Evolutionary conservation across 2,797 vertebrate genomes (phyloP).

Genomic region (Manis crassicaudata): DNA sequence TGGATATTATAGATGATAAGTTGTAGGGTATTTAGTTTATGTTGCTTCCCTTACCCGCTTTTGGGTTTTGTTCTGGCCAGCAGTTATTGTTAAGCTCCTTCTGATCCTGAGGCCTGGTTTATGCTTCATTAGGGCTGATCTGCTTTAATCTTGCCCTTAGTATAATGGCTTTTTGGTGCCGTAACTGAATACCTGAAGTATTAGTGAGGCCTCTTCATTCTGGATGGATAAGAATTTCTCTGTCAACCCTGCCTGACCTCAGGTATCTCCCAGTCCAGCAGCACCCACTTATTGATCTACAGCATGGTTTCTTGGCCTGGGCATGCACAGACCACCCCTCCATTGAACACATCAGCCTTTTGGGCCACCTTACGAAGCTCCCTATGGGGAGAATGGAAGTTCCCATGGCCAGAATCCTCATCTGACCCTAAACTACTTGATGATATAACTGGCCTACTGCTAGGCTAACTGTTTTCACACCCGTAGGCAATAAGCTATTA

Average conservation of each 20-base stretch:
- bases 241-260: too few relatives aligned
- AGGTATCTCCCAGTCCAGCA: fast-evolving
- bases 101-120: neutral
- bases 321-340: neutral
- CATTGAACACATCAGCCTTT: neutral
- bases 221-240: too few relatives aligned
- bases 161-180: neutral
- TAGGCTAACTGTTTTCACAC: too few relatives aligned
- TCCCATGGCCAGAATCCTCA: too few relatives aligned
- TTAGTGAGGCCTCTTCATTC: neutral
- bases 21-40: neutral
- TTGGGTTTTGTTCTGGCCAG: neutral
- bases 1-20: neutral
- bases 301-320: neutral
- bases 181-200: neutral
- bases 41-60: neutral
- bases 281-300: neutral
- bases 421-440: too few relatives aligned
- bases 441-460: too few relatives aligned
- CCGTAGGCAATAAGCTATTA: too few relatives aligned
- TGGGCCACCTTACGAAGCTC: neutral
- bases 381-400: too few relatives aligned
- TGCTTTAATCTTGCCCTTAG: neutral
- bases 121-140: neutral
- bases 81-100: neutral